These are phyloP conservation scores for human DNA, from an alignment of 2,113 vertebrate species.

Conservation along the genomic window DNA sequence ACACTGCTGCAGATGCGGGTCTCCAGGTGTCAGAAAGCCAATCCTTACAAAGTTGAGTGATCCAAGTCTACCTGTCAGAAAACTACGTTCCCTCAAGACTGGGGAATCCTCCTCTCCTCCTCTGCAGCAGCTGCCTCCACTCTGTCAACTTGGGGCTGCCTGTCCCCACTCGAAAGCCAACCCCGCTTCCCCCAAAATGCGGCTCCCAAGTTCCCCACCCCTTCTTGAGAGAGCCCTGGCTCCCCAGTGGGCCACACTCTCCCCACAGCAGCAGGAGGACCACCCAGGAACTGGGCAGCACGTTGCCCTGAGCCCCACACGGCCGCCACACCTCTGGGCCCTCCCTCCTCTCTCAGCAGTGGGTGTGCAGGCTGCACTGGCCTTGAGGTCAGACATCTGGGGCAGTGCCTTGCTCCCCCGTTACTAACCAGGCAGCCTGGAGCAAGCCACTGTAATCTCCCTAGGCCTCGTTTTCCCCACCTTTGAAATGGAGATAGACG, in stretches of 20 bases:
- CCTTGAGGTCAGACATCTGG: not conserved
- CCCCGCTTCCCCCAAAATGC: not conserved
- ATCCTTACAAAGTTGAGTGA: not conserved
- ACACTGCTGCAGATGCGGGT: not conserved
- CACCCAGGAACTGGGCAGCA: no score
- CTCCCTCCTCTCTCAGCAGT: not conserved
- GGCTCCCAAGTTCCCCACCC: no score
- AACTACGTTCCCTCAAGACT: not conserved
- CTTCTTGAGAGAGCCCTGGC: not conserved
- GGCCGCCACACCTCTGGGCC: not conserved
- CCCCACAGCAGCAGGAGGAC: not conserved
- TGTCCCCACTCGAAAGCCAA: not conserved
- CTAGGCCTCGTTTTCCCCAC: not conserved
- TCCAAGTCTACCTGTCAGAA: not conserved
- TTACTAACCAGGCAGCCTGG: not conserved
- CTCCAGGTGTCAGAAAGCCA: not conserved
- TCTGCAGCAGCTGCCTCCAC: not conserved
- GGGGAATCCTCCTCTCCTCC: fast-evolving
- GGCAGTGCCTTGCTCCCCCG: not conserved
- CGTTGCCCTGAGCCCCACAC: fast-evolving
- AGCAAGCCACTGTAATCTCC: not conserved
- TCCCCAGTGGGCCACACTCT: not conserved
- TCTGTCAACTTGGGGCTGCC: not conserved
- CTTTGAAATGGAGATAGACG: not conserved
- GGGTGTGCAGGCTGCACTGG: not conserved